Base-by-base conservation (phyloP, 1,140 invertebrate genomes). In the Lucilia sericata region DNA sequence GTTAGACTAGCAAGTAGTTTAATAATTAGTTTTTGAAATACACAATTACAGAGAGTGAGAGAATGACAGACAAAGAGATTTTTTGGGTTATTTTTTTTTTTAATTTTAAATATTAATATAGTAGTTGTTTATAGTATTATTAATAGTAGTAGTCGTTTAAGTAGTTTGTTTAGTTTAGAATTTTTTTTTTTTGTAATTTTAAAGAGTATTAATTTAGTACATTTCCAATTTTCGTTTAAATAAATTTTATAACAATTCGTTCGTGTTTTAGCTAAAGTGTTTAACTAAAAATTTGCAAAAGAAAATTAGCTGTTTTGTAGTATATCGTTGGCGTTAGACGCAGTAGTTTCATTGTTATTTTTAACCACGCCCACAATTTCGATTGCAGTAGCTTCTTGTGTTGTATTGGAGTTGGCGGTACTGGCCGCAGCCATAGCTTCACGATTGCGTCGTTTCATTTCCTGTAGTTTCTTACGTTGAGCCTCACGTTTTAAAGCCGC, bases 391-490 rank as follows among this genome's bases (percentile, higher is more conserved):
- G 76, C n/a, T 36, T 36, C 74, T 2, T 42, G 10, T 14, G 12
- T 76, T 76, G 30, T 7, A 12, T 17, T 55, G 5, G 17, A 36
- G 19, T 75, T 42, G 13, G 84, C 19, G 25, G 81, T 55, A 36
- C 51, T 47, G 19, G 89, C 91, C 19, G 92, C 92, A 83, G 93
- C 92, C 93, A 95, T 94, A 10, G 94, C 94, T 36, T 87, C 87
- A 74, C 88, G 89, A 19, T 90, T 88, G 86, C 94, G 94, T 85
- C 95, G 92, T 86, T 93, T 94, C 87, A 96, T 95, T 87, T 97
- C 96, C 78, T 97, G 90, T 92, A 97, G 93, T 87, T 95, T 95
- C 86, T 95, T 95, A 84, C 96, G 92, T 42, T 95, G 94, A 81
- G 96, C 95, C 87, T 97, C 96, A 2, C 96, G 92, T 42, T 95